phyloP scores from a whole-genome alignment of 2,888 invertebrate species.

The Helobdella robusta region DNA sequence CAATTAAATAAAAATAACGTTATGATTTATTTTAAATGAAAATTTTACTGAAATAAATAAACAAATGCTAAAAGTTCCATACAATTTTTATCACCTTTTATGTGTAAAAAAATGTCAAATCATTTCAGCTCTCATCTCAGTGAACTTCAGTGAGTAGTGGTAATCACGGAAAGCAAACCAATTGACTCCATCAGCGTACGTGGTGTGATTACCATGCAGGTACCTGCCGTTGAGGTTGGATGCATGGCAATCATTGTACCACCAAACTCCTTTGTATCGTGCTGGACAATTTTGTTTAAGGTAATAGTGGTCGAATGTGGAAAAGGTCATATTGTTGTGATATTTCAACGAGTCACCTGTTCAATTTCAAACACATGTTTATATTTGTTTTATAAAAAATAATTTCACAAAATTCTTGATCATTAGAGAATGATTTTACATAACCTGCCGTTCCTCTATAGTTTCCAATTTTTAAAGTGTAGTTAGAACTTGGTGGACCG shows the following conservation, averaged over 20 bases:
- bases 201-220: slow-evolving; percentile 13
- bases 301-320: slow-evolving; percentile 23
- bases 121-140: no score
- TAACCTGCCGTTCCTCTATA: slow-evolving; percentile 11
- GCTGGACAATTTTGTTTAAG: slow-evolving; percentile 12
- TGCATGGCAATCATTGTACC: slow-evolving; percentile 26
- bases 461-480: neutral
- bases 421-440: no score
- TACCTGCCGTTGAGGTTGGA: slow-evolving; percentile 26
- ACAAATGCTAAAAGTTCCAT: no score
- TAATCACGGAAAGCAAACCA: slow-evolving; percentile 10
- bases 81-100: no score
- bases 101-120: no score
- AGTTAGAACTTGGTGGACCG: neutral
- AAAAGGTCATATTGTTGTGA: slow-evolving; percentile 16
- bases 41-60: no score
- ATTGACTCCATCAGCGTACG: slow-evolving; percentile 22
- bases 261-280: slow-evolving; percentile 23
- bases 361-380: neutral
- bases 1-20: no score
- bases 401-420: neutral
- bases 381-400: neutral
- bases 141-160: slow-evolving; percentile 15
- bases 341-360: slow-evolving; percentile 20
- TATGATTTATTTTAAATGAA: no score